Percentiles rank a stretch among this genome's conserved stretches.
These are phyloP conservation scores for Dexiosoma caninum DNA, from an alignment of 2,888 invertebrate genomes.

Conservation along the genomic window DNA sequence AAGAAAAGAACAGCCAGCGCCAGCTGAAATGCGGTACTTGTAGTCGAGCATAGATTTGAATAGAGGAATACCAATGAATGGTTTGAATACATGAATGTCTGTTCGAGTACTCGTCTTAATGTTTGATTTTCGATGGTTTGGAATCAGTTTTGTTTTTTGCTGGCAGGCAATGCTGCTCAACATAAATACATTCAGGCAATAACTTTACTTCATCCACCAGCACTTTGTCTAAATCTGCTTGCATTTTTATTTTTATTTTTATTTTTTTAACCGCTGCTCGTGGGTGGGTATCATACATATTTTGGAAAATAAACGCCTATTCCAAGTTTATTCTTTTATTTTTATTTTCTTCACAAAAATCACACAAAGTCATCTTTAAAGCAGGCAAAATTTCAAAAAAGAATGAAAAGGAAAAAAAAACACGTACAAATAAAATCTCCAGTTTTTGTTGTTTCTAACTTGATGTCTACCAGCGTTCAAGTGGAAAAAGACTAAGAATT, in stretches of 20 bases:
- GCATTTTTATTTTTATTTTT: slow-evolving; percentile 19
- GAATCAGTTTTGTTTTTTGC: neutral
- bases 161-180: slow-evolving; percentile 50
- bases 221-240: slow-evolving; percentile 36
- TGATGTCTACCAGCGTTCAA: slow-evolving; percentile 45
- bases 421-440: slow-evolving; percentile 30
- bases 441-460: slow-evolving; percentile 56
- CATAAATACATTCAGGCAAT: slow-evolving; percentile 50
- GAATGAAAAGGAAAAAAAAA: neutral
- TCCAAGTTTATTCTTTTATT: slow-evolving; percentile 56
- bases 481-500: slow-evolving; percentile 38
- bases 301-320: slow-evolving; percentile 76
- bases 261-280: slow-evolving; percentile 68
- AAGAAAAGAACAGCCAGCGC: slow-evolving; percentile 22
- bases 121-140: slow-evolving; percentile 20
- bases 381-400: slow-evolving; percentile 5
- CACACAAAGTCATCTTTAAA: slow-evolving; percentile 56
- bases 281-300: slow-evolving; percentile 77
- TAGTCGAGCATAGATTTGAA: slow-evolving; percentile 47
- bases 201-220: slow-evolving; percentile 36
- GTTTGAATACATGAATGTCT: neutral
- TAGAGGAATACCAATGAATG: slow-evolving; percentile 16
- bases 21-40: slow-evolving; percentile 52
- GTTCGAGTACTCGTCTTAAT: neutral
- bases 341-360: slow-evolving; percentile 24